These are phyloP conservation scores for Mellivora capensis DNA, from an alignment of 2,113 vertebrate species.

Conservation along the genomic window DNA sequence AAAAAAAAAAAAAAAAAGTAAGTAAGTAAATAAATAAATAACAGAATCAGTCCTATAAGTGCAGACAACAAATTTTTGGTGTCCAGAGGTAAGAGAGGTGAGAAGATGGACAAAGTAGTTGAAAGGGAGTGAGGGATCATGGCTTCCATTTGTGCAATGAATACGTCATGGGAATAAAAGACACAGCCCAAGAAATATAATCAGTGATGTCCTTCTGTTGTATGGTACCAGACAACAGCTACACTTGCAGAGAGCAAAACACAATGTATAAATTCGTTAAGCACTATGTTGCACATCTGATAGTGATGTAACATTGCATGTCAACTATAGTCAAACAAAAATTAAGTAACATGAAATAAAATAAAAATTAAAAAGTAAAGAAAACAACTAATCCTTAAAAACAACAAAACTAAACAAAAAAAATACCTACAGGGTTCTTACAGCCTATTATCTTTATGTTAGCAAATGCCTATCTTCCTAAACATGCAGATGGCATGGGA, in stretches of 20 bases:
- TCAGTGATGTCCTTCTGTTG: not conserved
- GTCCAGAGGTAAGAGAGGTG: not conserved
- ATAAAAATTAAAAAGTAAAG: not conserved
- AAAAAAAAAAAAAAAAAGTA: not conserved
- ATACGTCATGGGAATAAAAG: not conserved
- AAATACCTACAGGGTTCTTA: not conserved
- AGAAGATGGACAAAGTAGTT: not conserved
- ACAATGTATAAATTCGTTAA: not conserved
- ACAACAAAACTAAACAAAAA: not conserved
- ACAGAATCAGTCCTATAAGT: not conserved
- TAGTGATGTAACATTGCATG: not conserved
- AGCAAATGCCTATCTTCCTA: not conserved
- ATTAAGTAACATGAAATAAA: not conserved
- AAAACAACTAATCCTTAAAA: not conserved
- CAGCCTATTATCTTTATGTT: too few species aligned
- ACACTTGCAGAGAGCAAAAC: not conserved
- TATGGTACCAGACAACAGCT: rapidly evolving
- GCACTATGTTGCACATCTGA: not conserved
- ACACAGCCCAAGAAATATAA: not conserved
- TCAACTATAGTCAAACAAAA: not conserved
- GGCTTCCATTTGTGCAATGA: not conserved
- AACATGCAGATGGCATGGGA: not conserved
- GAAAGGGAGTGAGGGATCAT: not conserved
- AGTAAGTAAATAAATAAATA: not conserved
- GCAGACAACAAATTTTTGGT: not conserved